phyloP scores from a whole-genome alignment of 2,797 vertebrate species.

The Atherinosoma microstoma region DNA sequence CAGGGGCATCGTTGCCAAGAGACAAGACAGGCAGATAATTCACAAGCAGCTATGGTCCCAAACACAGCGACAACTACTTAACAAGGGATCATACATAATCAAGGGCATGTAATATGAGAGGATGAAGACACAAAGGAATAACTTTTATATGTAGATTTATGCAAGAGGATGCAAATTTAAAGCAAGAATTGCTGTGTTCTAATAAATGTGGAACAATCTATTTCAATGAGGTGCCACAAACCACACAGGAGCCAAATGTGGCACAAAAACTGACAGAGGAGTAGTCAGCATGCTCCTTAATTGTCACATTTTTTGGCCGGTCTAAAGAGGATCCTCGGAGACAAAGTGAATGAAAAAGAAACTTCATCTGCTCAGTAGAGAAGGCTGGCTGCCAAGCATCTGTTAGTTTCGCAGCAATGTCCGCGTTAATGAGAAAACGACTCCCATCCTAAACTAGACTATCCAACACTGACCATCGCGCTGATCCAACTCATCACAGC shows the following conservation, averaged over 20 bases:
- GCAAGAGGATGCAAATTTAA: constrained; percentile 57
- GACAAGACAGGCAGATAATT: constrained; percentile 65
- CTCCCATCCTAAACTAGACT: neutral
- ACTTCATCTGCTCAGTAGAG: constrained; percentile 54
- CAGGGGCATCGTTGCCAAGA: constrained; percentile 78
- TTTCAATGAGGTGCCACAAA: constrained; percentile 59
- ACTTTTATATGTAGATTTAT: constrained; percentile 67
- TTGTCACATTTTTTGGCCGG: constrained; percentile 42
- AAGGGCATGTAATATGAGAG: constrained; percentile 50
- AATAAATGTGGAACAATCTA: constrained; percentile 12
- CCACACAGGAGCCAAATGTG: constrained; percentile 42
- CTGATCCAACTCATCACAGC: constrained; percentile 4
- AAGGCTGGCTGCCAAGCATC: constrained; percentile 47
- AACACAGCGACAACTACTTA: constrained; percentile 48
- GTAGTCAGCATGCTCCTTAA: constrained; percentile 43
- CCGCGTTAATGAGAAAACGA: constrained; percentile 28
- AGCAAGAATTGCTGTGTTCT: constrained; percentile 12
- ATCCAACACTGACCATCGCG: constrained; percentile 15
- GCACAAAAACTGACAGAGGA: constrained; percentile 26
- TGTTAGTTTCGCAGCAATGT: constrained; percentile 48
- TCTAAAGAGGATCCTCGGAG: constrained; percentile 45
- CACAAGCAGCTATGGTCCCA: constrained; percentile 46
- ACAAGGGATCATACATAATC: constrained; percentile 67
- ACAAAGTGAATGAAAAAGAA: constrained; percentile 58
- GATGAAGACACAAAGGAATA: constrained; percentile 49